phyloP scores from a whole-genome alignment of 2,888 invertebrate species.

The Leucoma salicis region DNA sequence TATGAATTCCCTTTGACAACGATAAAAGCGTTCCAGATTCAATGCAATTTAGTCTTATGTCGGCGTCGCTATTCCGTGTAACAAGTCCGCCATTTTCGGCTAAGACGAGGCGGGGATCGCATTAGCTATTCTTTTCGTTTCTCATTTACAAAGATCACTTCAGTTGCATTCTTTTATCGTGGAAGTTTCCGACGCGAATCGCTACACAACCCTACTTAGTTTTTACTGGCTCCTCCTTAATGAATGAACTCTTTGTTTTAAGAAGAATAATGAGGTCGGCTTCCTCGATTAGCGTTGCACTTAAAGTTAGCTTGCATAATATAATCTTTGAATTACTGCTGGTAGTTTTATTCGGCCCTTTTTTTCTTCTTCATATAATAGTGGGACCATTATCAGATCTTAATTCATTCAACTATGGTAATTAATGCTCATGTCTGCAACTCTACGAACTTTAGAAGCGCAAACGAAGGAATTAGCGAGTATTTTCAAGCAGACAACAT shows the following conservation, averaged over 20 bases:
- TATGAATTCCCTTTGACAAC: slow-evolving; percentile 29
- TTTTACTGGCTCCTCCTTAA: slow-evolving; percentile 43
- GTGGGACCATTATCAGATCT: too few relatives aligned
- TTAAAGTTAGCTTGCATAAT: slow-evolving; percentile 29
- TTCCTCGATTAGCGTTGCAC: slow-evolving; percentile 36
- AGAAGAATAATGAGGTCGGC: slow-evolving; percentile 25
- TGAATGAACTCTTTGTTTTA: slow-evolving; percentile 46
- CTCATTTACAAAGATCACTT: slow-evolving; percentile 41
- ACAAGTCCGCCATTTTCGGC: slow-evolving; percentile 23
- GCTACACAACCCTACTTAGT: slow-evolving; percentile 38
- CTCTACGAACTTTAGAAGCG: too few relatives aligned
- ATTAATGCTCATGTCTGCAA: too few relatives aligned
- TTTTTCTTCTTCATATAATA: too few relatives aligned
- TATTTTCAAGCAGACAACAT: too few relatives aligned
- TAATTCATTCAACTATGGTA: too few relatives aligned
- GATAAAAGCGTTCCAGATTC: slow-evolving; percentile 40
- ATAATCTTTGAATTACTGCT: slow-evolving; percentile 28
- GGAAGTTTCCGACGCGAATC: slow-evolving; percentile 35
- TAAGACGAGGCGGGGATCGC: slow-evolving; percentile 19
- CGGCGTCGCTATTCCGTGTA: slow-evolving; percentile 37
- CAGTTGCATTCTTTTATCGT: slow-evolving; percentile 44
- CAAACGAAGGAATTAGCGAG: too few relatives aligned
- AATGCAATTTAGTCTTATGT: slow-evolving; percentile 45
- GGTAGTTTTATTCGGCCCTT: too few relatives aligned
- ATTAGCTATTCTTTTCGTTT: slow-evolving; percentile 30